These are phyloP conservation scores for Tyrannus savana DNA, from an alignment of 2,113 vertebrate genomes.

Conservation along the genomic window DNA sequence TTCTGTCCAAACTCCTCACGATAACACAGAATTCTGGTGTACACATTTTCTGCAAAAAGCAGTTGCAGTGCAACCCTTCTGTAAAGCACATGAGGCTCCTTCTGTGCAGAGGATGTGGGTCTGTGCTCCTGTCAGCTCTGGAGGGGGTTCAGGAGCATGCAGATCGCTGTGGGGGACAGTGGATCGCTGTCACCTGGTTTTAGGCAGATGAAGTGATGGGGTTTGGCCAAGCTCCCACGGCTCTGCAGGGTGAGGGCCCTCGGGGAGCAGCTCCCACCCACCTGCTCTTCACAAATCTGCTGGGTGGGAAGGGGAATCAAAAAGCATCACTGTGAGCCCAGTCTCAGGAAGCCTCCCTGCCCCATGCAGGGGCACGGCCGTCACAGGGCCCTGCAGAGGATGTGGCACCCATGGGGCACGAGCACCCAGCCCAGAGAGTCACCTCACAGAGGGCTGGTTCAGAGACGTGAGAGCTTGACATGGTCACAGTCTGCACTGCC, in stretches of 20 bases:
- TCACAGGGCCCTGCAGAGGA: neutral
- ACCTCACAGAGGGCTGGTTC: neutral
- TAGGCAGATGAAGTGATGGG: neutral
- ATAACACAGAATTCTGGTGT: neutral
- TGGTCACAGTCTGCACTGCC: neutral
- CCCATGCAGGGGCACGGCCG: fast-evolving
- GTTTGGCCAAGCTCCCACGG: neutral
- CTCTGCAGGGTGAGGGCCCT: neutral
- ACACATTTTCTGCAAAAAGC: neutral
- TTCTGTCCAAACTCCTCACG: neutral
- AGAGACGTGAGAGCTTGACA: neutral
- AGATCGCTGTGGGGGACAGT: neutral
- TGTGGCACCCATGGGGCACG: neutral
- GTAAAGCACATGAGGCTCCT: neutral
- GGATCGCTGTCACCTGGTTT: neutral
- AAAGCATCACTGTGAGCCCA: neutral
- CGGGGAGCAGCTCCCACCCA: fast-evolving
- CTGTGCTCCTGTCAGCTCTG: neutral
- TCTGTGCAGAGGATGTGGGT: neutral
- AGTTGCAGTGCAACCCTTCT: neutral
- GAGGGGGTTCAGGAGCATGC: neutral
- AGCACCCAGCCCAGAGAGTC: neutral
- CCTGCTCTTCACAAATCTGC: neutral
- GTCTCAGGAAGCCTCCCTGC: neutral
- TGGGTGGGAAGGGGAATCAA: neutral